Evolutionary conservation across 2,113 vertebrate species (phyloP).

Genomic region (Oenanthe oenanthe): DNA sequence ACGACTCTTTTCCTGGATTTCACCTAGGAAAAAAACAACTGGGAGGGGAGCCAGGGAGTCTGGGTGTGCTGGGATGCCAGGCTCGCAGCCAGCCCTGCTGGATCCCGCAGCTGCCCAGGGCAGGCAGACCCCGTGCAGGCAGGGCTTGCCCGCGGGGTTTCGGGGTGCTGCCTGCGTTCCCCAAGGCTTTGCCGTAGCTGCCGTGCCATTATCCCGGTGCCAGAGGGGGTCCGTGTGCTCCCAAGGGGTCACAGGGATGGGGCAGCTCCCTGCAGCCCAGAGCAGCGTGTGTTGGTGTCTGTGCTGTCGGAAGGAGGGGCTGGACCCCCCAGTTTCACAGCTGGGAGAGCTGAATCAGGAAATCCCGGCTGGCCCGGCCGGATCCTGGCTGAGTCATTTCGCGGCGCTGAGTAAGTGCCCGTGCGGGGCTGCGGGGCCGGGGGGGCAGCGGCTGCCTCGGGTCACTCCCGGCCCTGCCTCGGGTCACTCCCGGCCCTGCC

Average conservation of each 20-base stretch:
- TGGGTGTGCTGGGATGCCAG: neutral
- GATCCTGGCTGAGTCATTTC: slow-evolving; percentile 55
- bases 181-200: neutral
- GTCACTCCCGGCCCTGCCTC: neutral
- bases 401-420: slow-evolving; percentile 15
- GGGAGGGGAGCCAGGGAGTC: slow-evolving; percentile 27
- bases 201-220: accelerated
- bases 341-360: slow-evolving; percentile 41
- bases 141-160: neutral
- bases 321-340: neutral
- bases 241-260: neutral
- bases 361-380: slow-evolving; percentile 10
- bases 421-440: neutral
- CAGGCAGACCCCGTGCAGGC: accelerated
- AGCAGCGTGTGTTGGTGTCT: neutral
- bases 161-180: neutral
- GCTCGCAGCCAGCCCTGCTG: neutral
- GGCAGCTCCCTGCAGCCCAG: neutral
- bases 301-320: neutral
- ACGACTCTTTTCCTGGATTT: neutral
- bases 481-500: neutral
- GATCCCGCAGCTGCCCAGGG: accelerated
- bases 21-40: slow-evolving; percentile 48
- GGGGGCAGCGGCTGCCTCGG: neutral
- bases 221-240: accelerated